A percentile compares a stretch with the other conserved stretches of the same genome.
phyloP scores from a whole-genome alignment of 2,113 vertebrate genomes.

The Paraplagusia blochii region DNA sequence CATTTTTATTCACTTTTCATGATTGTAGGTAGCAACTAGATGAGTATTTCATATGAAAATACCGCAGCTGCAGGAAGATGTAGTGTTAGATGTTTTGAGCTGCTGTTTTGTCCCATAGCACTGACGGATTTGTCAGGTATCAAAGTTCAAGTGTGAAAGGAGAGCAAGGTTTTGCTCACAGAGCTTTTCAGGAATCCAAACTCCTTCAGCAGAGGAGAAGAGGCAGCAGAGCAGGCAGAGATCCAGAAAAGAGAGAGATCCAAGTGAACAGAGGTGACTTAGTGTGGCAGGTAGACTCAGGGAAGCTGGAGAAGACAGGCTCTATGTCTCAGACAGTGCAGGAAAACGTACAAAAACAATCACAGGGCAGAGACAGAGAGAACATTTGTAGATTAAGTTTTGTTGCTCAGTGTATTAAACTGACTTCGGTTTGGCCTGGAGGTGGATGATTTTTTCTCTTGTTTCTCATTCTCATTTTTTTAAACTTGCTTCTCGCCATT shows the following conservation, averaged over 20 bases:
- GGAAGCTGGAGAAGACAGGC: background rate
- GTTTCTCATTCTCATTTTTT: too few species aligned
- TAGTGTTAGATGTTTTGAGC: background rate
- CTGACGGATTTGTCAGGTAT: background rate
- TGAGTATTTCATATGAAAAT: background rate
- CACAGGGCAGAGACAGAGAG: background rate
- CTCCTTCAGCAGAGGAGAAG: background rate
- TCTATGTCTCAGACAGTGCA: background rate
- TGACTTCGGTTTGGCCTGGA: too few species aligned
- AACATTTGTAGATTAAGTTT: background rate
- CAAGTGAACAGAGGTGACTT: conserved; percentile 1
- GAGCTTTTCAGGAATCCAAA: conserved; percentile 2
- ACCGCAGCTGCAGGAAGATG: background rate
- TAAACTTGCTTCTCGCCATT: too few species aligned
- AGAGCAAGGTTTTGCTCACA: too few species aligned
- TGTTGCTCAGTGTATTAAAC: too few species aligned
- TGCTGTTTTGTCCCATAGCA: background rate
- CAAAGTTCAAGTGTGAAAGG: background rate
- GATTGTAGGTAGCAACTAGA: background rate
- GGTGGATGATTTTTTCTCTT: background rate
- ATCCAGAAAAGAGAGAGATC: background rate
- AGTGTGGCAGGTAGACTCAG: background rate
- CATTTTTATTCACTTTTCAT: background rate
- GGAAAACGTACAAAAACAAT: background rate
- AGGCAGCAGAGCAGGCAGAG: background rate